Evolutionary conservation across 2,113 vertebrate species (phyloP).

Genomic region (Puntigrus tetrazona): DNA sequence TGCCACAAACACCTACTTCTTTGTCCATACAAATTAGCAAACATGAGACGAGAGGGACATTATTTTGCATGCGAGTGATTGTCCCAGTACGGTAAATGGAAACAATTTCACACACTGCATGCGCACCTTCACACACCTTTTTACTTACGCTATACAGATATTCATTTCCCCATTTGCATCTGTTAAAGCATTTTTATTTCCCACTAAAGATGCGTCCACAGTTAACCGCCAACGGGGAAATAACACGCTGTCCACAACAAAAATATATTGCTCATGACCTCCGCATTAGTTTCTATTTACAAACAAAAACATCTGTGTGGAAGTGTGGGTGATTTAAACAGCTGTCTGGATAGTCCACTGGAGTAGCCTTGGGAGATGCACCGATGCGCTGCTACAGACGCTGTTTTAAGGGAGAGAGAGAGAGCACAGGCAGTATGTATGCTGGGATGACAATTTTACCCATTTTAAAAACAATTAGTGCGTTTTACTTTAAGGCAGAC

Average conservation of each 20-base stretch:
- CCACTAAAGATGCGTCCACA: slow-evolving; percentile 8
- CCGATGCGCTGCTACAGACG: slow-evolving; percentile 31
- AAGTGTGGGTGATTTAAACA: slow-evolving; percentile 35
- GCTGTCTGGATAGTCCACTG: slow-evolving; percentile 32
- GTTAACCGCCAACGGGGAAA: slow-evolving; percentile 8
- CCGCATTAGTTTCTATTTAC: slow-evolving; percentile 44
- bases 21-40: not conserved
- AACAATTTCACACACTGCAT: not conserved
- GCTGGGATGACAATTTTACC: not conserved
- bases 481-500: too few relatives aligned
- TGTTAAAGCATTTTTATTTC: slow-evolving; percentile 1
- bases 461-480: too few relatives aligned
- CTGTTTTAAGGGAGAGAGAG: slow-evolving; percentile 20
- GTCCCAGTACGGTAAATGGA: not conserved
- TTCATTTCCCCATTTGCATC: not conserved
- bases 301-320: slow-evolving; percentile 35
- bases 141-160: not conserved
- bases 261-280: slow-evolving; percentile 31
- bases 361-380: slow-evolving; percentile 32
- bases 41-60: not conserved
- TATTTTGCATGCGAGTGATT: not conserved
- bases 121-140: not conserved
- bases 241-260: slow-evolving; percentile 26
- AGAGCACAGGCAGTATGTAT: not conserved
- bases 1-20: not conserved